Evolutionary conservation across 2,113 vertebrate species (phyloP).

Genomic region (Mola mola): DNA sequence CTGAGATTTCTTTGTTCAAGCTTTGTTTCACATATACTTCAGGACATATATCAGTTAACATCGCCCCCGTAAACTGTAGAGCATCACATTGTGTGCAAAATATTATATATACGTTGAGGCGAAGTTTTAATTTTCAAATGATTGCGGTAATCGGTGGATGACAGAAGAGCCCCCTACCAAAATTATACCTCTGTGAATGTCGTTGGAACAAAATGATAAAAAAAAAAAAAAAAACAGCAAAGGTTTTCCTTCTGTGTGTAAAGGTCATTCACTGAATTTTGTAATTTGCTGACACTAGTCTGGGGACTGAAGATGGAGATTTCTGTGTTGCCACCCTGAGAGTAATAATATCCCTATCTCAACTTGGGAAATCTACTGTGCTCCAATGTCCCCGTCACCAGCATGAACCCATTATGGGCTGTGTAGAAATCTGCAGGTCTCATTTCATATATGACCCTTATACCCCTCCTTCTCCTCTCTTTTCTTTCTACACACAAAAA

Average conservation of each 20-base stretch:
- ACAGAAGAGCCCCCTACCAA: slow-evolving; percentile 54
- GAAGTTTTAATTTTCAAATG: slow-evolving; percentile 25
- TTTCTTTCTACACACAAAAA: slow-evolving; percentile 76
- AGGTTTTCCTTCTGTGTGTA: slow-evolving; percentile 68
- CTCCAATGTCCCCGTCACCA: slow-evolving; percentile 77
- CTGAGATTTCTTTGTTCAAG: slow-evolving; percentile 64
- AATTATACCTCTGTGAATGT: slow-evolving; percentile 63
- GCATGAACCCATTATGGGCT: slow-evolving; percentile 78
- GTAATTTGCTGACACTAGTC: slow-evolving; percentile 82
- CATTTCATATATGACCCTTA: slow-evolving; percentile 79
- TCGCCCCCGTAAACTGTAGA: slow-evolving; percentile 44
- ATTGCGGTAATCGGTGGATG: slow-evolving; percentile 54
- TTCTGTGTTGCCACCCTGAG: slow-evolving; percentile 76
- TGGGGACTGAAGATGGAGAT: slow-evolving; percentile 81
- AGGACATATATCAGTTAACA: slow-evolving; percentile 47
- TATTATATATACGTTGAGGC: slow-evolving; percentile 5
- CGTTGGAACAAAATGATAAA: slow-evolving; percentile 57
- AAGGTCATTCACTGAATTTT: slow-evolving; percentile 80
- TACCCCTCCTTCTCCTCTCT: slow-evolving; percentile 32
- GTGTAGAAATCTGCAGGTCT: slow-evolving; percentile 80
- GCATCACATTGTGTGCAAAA: slow-evolving; percentile 33
- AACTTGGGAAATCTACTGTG: slow-evolving; percentile 82
- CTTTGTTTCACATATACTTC: slow-evolving; percentile 57
- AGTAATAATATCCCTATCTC: slow-evolving; percentile 84
- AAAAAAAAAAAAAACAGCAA: slow-evolving; percentile 60